Base-by-base conservation (phyloP, 1,140 invertebrate genomes). In the Cylas formicarius region DNA sequence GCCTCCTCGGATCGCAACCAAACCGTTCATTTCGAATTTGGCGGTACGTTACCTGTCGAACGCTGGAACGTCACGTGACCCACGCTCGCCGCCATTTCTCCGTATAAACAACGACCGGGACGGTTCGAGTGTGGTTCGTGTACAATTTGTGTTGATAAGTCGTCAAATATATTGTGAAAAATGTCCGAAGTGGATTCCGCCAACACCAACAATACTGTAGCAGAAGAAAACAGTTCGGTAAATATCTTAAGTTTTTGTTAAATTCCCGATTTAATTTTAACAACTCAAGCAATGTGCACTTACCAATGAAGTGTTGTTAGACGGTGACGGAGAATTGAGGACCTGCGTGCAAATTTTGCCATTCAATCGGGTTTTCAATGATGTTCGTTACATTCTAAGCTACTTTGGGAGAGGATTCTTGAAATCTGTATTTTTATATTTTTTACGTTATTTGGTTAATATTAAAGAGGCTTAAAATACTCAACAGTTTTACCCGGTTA, bases 31-130 rank as follows among this genome's bases (percentile, higher is more conserved):
- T 53, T 53, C 29, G 47, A 56, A 54, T 18, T 35, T 40, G 17
- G 31, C 53, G 55, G 28, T 13, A 21, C 22, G 23, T 33, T 42
- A 52, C 37, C 35, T 53, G 55, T 53, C 48, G 44, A 40, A 39
- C 22, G 26, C 42, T 40, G 19, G 24, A 34, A 24, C 33, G 35
- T 67, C 65, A 67, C 65, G 59, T 65, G 63, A 65, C 65, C 61
- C 57, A 65, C 65, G 64, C 64, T 63, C 43, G 56, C 58, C 61
- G 65, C 65, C 65, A 67, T 67, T 66, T 62, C 52, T 58, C 51
- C 54, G 59, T 63, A 65, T 64, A 67, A 65, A 67, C 63, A 67
- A 62, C 63, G 59, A 58, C 59, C 64, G 60, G 61, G 53, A 50
- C 43, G 44, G 55, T 59, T 48, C 50, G 59, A 50, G 55, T 55